Conservation (phyloP, 1,140 invertebrate species). For the Drosophila orena region DNA sequence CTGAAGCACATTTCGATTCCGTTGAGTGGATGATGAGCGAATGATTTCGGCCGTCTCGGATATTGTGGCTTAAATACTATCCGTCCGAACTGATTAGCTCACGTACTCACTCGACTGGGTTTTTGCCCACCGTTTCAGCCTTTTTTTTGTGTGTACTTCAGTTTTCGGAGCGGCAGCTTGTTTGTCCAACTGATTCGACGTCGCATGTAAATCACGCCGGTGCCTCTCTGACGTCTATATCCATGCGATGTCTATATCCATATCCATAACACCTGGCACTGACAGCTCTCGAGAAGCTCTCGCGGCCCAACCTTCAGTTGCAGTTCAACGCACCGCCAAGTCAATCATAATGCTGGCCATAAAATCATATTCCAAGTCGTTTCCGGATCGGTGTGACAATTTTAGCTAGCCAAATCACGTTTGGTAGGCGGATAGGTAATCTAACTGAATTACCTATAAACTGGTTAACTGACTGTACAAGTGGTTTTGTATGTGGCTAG, state of each 20-base stretch:
- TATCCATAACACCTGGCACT: conserved; percentile 24
- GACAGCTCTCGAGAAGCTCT: conserved; percentile 18
- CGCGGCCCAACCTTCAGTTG: conserved; percentile 47
- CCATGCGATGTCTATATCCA: too few species aligned
- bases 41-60: conserved; percentile 28
- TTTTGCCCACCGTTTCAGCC: conserved; percentile 39
- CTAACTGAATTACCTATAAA: neutral
- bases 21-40: conserved; percentile 34
- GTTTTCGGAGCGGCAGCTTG: conserved; percentile 30
- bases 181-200: conserved; percentile 68
- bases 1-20: conserved; percentile 59
- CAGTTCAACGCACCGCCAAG: conserved; percentile 63
- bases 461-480: conserved; percentile 2
- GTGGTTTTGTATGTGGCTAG: too few species aligned
- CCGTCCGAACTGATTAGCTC: conserved; percentile 11
- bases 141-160: conserved; percentile 27
- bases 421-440: neutral
- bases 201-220: conserved; percentile 63
- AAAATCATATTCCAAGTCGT: conserved; percentile 44
- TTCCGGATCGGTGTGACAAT: conserved; percentile 43
- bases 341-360: conserved; percentile 20
- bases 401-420: conserved; percentile 30
- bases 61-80: conserved; percentile 62
- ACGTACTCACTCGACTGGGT: conserved; percentile 25
- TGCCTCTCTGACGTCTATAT: conserved; percentile 19